These are phyloP conservation scores for Oplegnathus fasciatus DNA, from an alignment of 2,113 vertebrate species.

Conservation along the genomic window DNA sequence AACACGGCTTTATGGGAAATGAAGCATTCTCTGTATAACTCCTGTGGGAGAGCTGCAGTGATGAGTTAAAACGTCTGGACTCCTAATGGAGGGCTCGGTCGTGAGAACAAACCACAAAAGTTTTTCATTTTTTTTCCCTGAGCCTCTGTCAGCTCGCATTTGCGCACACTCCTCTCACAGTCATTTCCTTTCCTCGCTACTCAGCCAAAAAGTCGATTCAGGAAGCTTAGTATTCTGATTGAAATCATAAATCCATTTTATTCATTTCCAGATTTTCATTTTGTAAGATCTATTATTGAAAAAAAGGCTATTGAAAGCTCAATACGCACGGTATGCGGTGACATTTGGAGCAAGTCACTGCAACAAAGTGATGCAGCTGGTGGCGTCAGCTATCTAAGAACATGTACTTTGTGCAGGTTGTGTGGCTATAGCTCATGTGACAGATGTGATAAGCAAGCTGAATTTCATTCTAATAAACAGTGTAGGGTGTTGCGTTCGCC, in stretches of 20 bases:
- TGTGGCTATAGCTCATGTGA: slow-evolving; percentile 22
- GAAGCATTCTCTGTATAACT: slow-evolving; percentile 55
- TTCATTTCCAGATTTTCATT: slow-evolving; percentile 67
- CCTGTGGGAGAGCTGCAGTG: slow-evolving; percentile 52
- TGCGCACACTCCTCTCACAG: slow-evolving; percentile 28
- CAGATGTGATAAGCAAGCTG: slow-evolving; percentile 48
- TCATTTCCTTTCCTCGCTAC: slow-evolving; percentile 42
- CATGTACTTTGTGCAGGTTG: slow-evolving; percentile 18
- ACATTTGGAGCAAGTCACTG: slow-evolving; percentile 52
- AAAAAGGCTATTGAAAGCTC: slow-evolving; percentile 26
- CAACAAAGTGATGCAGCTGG: slow-evolving; percentile 31
- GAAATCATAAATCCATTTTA: slow-evolving; percentile 73
- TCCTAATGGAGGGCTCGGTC: slow-evolving; percentile 66
- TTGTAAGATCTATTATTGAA: slow-evolving; percentile 58
- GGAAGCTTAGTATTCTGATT: slow-evolving; percentile 58
- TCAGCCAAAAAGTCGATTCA: slow-evolving; percentile 56
- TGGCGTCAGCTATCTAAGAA: slow-evolving; percentile 16
- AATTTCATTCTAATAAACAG: slow-evolving; percentile 50
- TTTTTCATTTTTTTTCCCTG: not conserved
- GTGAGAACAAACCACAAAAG: slow-evolving; percentile 52
- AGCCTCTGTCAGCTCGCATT: slow-evolving; percentile 54
- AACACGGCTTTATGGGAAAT: slow-evolving; percentile 70
- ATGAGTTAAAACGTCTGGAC: slow-evolving; percentile 75
- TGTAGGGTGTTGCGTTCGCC: slow-evolving; percentile 18
- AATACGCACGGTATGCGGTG: slow-evolving; percentile 30